Evolutionary conservation across 2,797 vertebrate genomes (phyloP).

Genomic region (Fratercula arctica): DNA sequence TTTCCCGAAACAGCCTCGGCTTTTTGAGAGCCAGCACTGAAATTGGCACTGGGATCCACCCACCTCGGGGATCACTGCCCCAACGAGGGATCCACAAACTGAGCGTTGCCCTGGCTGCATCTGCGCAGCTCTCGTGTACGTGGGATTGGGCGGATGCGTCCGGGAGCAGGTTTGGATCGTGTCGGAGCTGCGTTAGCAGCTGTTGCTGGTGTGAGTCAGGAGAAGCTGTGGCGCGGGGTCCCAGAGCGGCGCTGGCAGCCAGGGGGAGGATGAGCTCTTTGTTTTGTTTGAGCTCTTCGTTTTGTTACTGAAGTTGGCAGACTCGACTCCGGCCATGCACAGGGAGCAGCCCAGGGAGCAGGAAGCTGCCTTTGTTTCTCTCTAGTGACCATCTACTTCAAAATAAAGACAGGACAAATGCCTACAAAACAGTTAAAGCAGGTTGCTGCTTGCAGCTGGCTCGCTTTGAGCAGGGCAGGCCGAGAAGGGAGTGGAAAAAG

Average conservation of each 20-base stretch:
- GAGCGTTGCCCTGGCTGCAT: not conserved
- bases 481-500: not conserved
- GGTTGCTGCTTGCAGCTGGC: not conserved
- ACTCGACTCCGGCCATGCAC: fast-evolving
- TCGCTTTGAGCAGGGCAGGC: not conserved
- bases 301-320: not conserved
- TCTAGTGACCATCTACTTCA: not conserved
- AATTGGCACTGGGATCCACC: not conserved
- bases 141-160: not conserved
- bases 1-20: not conserved
- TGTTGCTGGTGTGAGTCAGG: not conserved
- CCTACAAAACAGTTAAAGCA: not conserved
- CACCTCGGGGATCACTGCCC: not conserved
- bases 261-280: not conserved
- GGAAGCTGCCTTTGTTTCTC: constrained; percentile 16
- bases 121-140: fast-evolving
- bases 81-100: fast-evolving
- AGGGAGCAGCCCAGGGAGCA: not conserved
- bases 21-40: fast-evolving
- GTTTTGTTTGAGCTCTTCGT: not conserved
- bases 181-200: not conserved
- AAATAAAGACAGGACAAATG: not conserved
- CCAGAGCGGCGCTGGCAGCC: not conserved
- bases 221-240: fast-evolving
- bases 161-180: fast-evolving